Evolutionary conservation across 2,113 vertebrate species (phyloP).

Genomic region (Machaerirhynchus nigripectus): DNA sequence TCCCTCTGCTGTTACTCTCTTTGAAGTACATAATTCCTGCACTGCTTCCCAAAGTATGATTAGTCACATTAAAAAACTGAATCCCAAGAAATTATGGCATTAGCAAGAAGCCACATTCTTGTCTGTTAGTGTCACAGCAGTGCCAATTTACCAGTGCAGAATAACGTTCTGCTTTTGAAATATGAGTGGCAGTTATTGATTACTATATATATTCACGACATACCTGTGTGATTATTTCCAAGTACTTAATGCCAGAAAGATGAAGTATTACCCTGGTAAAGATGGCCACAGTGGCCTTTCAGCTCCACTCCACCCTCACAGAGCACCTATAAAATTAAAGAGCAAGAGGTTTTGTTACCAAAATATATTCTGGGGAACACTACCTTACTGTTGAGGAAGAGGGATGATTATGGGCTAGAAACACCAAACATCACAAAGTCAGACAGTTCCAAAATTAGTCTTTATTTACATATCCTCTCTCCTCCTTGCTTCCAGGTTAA

Average conservation of each 20-base stretch:
- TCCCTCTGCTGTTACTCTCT: slow-evolving; percentile 37
- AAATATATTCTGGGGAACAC: neutral
- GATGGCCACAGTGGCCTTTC: neutral
- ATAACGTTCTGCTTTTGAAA: accelerated
- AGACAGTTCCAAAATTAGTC: neutral
- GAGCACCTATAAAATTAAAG: neutral
- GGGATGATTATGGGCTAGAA: neutral
- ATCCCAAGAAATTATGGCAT: neutral
- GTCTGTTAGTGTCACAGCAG: neutral
- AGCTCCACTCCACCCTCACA: neutral
- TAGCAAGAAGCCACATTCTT: neutral
- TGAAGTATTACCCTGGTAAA: neutral
- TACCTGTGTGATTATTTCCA: neutral
- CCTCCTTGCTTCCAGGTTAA: neutral
- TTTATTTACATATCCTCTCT: neutral
- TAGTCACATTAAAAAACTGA: neutral
- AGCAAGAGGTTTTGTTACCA: neutral
- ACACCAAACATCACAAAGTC: neutral
- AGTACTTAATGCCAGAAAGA: neutral
- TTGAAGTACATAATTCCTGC: neutral
- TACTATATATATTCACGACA: neutral
- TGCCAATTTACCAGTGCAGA: neutral
- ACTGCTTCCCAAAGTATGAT: neutral
- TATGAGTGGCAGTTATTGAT: accelerated
- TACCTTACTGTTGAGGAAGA: neutral